Percentiles rank a stretch among this genome's conserved stretches.
phyloP scores from a whole-genome alignment of 2,797 vertebrate genomes.

The Centropyge bicolor region DNA sequence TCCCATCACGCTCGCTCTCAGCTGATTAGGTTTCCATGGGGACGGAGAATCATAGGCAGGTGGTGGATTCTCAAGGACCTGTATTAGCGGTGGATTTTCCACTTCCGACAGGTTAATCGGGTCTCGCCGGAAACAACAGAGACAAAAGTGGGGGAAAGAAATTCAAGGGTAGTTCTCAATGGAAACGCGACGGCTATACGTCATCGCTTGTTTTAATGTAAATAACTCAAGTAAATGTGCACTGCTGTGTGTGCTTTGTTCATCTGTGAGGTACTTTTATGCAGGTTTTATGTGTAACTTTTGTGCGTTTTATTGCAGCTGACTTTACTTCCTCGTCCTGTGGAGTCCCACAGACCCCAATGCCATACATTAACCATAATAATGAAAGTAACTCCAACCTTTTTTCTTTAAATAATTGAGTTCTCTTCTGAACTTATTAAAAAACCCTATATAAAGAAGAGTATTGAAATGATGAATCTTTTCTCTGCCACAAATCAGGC shows the following conservation, averaged over 20 bases:
- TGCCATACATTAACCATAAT: no score
- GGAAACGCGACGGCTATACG: not conserved
- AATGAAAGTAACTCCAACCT: no score
- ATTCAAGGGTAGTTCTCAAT: constrained; percentile 21
- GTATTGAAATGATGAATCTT: no score
- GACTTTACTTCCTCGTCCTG: no score
- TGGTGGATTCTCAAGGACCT: constrained; percentile 67
- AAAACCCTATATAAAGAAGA: no score
- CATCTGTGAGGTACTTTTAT: constrained; percentile 11
- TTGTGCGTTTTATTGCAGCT: no score
- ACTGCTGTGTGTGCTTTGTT: not conserved
- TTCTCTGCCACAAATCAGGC: not conserved
- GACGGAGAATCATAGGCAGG: constrained; percentile 59
- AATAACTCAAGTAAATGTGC: constrained; percentile 7
- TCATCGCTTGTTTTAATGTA: not conserved
- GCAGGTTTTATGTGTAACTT: no score
- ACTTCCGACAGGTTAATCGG: constrained; percentile 66
- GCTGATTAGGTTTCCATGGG: constrained; percentile 73
- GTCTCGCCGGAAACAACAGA: constrained; percentile 49
- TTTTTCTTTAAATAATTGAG: no score
- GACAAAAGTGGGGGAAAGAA: constrained; percentile 33
- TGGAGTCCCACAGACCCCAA: no score
- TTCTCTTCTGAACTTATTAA: no score
- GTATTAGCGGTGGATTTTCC: constrained; percentile 56
- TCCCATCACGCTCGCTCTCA: constrained; percentile 26